Evolutionary conservation across 2,797 vertebrate species (phyloP).

Genomic region (Coracias cyanogaster): DNA sequence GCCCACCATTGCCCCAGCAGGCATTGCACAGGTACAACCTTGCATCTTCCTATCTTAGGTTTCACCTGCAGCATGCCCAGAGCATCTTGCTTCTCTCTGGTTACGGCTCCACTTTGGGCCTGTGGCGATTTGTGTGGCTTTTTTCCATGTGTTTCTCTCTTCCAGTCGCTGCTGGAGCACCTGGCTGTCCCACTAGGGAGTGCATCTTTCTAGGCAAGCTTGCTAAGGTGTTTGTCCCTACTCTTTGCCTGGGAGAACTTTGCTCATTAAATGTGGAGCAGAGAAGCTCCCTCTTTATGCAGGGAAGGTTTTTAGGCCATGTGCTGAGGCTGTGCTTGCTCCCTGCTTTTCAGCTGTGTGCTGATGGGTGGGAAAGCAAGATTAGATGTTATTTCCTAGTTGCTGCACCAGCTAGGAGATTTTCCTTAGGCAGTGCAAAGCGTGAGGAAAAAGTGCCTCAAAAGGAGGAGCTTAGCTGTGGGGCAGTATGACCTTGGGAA

Average conservation of each 20-base stretch:
- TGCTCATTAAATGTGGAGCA: not conserved
- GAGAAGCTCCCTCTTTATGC: not conserved
- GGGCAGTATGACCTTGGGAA: not conserved
- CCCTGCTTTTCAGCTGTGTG: not conserved
- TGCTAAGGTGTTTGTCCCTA: not conserved
- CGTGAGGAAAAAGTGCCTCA: not conserved
- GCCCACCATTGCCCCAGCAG: rapidly evolving
- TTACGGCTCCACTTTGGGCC: not conserved
- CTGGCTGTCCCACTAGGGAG: not conserved
- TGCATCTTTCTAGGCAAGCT: not conserved
- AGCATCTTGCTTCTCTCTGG: not conserved
- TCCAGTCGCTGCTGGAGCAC: not conserved
- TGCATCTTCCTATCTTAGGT: rapidly evolving
- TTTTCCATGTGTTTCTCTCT: rapidly evolving
- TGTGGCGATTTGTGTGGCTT: rapidly evolving
- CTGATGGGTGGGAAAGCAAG: not conserved
- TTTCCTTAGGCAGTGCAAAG: not conserved
- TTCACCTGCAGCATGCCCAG: too few species aligned
- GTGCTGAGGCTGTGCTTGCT: not conserved
- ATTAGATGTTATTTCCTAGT: not conserved
- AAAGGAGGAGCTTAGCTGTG: not conserved
- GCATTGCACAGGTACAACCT: rapidly evolving
- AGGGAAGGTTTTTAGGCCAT: not conserved
- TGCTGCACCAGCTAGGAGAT: not conserved
- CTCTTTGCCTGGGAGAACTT: not conserved